Conservation (phyloP, 2,888 invertebrate genomes). For the Zhuqinia jingwanae region DNA sequence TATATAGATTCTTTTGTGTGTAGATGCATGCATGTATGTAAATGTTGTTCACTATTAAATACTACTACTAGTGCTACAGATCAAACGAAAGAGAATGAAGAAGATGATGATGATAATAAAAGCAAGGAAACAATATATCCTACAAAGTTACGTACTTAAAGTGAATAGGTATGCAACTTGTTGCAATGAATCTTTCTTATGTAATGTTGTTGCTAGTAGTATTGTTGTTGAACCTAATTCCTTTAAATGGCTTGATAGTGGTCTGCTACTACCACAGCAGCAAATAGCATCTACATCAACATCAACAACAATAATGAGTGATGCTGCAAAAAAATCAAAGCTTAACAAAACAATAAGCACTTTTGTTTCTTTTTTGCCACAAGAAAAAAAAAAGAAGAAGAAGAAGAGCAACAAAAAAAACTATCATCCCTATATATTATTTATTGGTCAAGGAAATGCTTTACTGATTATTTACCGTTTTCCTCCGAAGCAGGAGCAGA, state of each 20-base stretch:
- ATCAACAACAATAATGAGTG: too few species aligned
- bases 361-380: background rate
- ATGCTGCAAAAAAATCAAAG: constrained; percentile 26
- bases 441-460: constrained; percentile 73
- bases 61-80: background rate
- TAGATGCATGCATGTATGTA: too few species aligned
- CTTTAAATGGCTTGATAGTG: constrained; percentile 27
- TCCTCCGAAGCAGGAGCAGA: too few species aligned
- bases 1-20: too few species aligned
- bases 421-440: constrained; percentile 21
- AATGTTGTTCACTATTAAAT: too few species aligned
- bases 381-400: too few species aligned
- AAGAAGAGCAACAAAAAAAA: constrained; percentile 8
- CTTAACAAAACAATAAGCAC: constrained; percentile 33
- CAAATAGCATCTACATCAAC: too few species aligned
- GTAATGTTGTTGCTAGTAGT: background rate
- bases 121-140: constrained; percentile 3
- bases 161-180: background rate
- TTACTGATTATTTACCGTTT: constrained; percentile 69
- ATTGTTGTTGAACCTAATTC: background rate
- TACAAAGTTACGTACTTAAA: too few species aligned
- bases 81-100: too few species aligned
- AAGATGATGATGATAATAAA: background rate
- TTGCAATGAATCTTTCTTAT: background rate
- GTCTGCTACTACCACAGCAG: constrained; percentile 34